phyloP scores from a whole-genome alignment of 2,888 invertebrate species.

The Acrobasis repandana region DNA sequence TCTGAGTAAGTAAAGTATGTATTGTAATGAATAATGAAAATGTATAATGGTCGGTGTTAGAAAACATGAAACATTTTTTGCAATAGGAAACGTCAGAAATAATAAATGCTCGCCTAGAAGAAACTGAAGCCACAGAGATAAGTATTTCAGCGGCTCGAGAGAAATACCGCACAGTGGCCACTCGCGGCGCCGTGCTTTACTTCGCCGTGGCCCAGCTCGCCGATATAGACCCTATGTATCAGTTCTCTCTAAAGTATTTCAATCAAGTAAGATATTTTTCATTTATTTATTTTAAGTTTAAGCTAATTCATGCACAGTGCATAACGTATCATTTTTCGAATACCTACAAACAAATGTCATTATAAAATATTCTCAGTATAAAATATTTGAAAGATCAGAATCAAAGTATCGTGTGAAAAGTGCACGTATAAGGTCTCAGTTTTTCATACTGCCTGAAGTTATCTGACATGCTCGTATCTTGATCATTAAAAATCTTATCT shows the following conservation, averaged over 20 bases:
- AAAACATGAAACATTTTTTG: background rate
- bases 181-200: conserved; percentile 93
- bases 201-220: conserved; percentile 95
- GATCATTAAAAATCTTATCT: too few species aligned
- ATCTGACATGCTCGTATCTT: too few species aligned
- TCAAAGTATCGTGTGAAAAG: too few species aligned
- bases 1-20: too few species aligned
- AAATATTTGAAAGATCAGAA: too few species aligned
- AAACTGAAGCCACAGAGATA: conserved; percentile 93
- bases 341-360: too few species aligned
- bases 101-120: conserved; percentile 92
- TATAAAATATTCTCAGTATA: too few species aligned
- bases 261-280: conserved; percentile 60
- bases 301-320: too few species aligned
- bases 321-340: too few species aligned
- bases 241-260: conserved; percentile 96
- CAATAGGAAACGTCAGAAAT: conserved; percentile 93
- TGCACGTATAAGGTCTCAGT: too few species aligned
- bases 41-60: background rate
- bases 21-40: too few species aligned
- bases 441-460: too few species aligned
- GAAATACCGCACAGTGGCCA: conserved; percentile 92
- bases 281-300: conserved; percentile 13
- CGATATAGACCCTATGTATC: conserved; percentile 98
- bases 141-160: conserved; percentile 93